These are phyloP conservation scores for Hypercompe scribonia DNA, from an alignment of 2,888 invertebrate species.

Conservation along the genomic window DNA sequence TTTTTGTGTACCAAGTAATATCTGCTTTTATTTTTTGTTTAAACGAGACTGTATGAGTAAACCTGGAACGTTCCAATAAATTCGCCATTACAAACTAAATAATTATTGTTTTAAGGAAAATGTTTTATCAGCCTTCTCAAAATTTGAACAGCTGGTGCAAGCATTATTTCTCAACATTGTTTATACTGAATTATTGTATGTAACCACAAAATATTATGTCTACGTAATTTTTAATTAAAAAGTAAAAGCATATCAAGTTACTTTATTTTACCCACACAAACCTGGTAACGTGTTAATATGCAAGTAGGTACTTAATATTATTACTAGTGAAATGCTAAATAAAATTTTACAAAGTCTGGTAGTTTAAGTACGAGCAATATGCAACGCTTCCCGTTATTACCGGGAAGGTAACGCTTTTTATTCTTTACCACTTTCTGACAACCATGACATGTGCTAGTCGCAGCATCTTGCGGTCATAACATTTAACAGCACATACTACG, in stretches of 20 bases:
- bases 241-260: constrained; percentile 67
- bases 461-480: no score
- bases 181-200: constrained; percentile 84
- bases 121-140: constrained; percentile 73
- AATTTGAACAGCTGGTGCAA: constrained; percentile 72
- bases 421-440: no score
- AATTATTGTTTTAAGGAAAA: constrained; percentile 69
- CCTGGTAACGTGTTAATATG: background rate
- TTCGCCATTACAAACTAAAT: constrained; percentile 64
- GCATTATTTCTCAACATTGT: constrained; percentile 79
- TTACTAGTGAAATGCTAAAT: no score
- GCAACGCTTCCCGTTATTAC: no score
- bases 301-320: no score
- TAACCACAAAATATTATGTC: constrained; percentile 86
- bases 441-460: no score
- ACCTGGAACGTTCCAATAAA: constrained; percentile 62
- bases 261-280: background rate
- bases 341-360: no score
- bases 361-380: no score
- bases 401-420: no score
- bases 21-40: constrained; percentile 73
- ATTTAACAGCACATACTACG: no score
- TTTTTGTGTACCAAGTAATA: constrained; percentile 72
- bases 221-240: constrained; percentile 85
- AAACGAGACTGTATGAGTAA: constrained; percentile 65